These are phyloP conservation scores for Fringilla coelebs DNA, from an alignment of 2,797 vertebrate species.

Conservation along the genomic window DNA sequence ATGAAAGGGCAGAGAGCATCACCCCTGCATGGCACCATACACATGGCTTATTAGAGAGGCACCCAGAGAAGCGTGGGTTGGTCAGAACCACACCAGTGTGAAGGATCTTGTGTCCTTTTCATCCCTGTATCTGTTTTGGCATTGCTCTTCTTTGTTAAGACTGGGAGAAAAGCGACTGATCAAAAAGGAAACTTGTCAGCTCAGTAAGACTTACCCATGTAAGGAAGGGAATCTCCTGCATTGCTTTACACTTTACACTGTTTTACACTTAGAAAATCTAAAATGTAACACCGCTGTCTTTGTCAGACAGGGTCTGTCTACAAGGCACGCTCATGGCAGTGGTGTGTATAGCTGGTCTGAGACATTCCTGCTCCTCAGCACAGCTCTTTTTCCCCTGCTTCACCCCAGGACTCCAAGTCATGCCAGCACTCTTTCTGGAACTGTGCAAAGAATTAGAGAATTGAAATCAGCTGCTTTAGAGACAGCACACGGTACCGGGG, in stretches of 20 bases:
- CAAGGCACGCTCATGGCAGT: background rate
- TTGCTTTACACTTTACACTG: background rate
- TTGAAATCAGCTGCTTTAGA: background rate
- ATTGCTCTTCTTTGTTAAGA: background rate
- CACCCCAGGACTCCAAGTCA: too few species aligned
- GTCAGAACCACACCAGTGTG: background rate
- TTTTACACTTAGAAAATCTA: background rate
- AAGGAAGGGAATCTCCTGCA: background rate
- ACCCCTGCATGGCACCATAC: too few species aligned
- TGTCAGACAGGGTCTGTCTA: background rate
- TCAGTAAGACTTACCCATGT: background rate
- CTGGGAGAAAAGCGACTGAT: background rate
- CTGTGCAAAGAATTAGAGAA: background rate
- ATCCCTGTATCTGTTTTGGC: background rate
- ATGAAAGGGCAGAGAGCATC: background rate
- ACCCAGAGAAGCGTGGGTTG: background rate
- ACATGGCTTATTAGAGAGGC: background rate
- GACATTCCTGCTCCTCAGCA: background rate
- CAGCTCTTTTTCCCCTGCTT: background rate
- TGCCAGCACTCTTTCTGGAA: background rate
- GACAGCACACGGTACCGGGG: fast-evolving
- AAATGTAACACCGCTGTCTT: background rate
- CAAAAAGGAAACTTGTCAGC: background rate
- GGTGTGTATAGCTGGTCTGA: background rate
- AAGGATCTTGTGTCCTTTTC: background rate